phyloP scores from a whole-genome alignment of 2,797 vertebrate genomes.

The Catamblyrhynchus diadema region DNA sequence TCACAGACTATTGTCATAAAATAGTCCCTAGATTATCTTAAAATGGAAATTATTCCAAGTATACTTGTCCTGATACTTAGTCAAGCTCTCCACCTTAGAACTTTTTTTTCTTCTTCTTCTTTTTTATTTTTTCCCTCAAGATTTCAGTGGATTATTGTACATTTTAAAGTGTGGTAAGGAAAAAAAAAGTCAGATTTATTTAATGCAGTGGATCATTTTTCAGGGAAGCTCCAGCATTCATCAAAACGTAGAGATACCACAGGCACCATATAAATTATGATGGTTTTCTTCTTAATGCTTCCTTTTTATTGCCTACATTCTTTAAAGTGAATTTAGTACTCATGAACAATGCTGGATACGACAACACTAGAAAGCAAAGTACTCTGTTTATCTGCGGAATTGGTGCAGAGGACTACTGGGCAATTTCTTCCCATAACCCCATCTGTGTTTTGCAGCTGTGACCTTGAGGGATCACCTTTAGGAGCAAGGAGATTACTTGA shows the following conservation, averaged over 20 bases:
- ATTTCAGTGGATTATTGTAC: not conserved
- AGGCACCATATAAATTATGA: slow-evolving; percentile 56
- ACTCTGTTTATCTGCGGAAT: not conserved
- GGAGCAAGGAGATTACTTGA: not conserved
- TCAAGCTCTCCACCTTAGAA: not conserved
- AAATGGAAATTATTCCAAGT: slow-evolving; percentile 25
- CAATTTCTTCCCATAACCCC: not conserved
- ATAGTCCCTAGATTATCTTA: slow-evolving; percentile 45
- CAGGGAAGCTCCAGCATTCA: slow-evolving; percentile 27
- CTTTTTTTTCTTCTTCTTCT: not conserved
- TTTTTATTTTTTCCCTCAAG: not conserved
- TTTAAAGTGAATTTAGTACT: slow-evolving; percentile 47
- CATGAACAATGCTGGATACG: slow-evolving; percentile 6
- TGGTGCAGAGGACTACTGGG: not conserved
- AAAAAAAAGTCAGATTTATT: slow-evolving; percentile 32
- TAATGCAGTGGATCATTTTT: slow-evolving; percentile 35
- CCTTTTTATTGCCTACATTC: slow-evolving; percentile 56
- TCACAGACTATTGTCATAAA: slow-evolving; percentile 47
- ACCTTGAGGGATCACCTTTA: not conserved
- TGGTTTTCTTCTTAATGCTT: slow-evolving; percentile 46
- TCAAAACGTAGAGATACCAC: slow-evolving; percentile 40
- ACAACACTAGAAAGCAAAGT: not conserved
- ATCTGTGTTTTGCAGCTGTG: not conserved
- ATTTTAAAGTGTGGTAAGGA: not conserved
- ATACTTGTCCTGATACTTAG: not conserved